phyloP scores from a whole-genome alignment of 2,113 vertebrate species.

The Cygnus buccinator region DNA sequence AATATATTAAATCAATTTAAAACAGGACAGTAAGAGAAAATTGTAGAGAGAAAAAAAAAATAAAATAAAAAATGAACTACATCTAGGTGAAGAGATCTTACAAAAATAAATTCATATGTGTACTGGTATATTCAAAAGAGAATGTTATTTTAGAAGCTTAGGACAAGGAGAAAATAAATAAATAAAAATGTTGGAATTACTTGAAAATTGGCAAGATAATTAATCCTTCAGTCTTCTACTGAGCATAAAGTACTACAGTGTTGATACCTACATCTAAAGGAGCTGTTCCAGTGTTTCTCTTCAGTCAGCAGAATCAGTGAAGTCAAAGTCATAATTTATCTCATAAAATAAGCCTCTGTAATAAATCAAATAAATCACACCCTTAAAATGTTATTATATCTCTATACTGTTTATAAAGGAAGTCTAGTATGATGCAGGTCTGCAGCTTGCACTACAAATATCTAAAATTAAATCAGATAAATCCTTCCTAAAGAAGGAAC shows the following conservation, averaged over 20 bases:
- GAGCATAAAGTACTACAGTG: neutral
- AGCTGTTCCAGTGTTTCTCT: neutral
- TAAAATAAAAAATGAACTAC: neutral
- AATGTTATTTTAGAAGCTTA: neutral
- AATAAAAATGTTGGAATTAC: neutral
- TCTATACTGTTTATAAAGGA: neutral
- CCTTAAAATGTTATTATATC: neutral
- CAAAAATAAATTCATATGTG: accelerated
- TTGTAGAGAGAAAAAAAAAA: accelerated
- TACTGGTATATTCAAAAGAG: neutral
- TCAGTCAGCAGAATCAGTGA: neutral
- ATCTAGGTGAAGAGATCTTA: neutral
- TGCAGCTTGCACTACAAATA: neutral
- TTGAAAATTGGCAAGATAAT: neutral
- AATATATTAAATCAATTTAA: neutral
- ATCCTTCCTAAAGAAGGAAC: neutral
- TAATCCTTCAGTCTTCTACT: neutral
- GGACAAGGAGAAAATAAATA: neutral
- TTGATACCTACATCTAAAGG: neutral
- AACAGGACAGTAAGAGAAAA: neutral
- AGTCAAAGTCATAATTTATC: neutral
- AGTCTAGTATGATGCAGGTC: neutral
- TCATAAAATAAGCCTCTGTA: neutral
- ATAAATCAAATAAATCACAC: neutral
- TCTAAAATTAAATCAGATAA: neutral